Base-by-base conservation (phyloP, 1,140 invertebrate species). In the Melipona quadrifasciata region DNA sequence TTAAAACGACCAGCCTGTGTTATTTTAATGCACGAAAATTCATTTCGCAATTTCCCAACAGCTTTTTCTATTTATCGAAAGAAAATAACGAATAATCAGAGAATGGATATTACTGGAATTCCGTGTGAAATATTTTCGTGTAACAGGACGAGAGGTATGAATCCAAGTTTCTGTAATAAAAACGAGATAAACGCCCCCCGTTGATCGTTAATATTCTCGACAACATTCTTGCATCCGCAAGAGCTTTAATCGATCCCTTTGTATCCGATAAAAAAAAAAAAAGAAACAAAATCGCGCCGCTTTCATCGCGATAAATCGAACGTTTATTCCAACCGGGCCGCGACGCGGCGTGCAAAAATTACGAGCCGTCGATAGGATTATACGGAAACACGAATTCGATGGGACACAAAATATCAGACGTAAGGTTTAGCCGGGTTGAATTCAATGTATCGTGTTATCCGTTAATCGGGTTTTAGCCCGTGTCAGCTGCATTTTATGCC, bases 401-500 rank as follows among this genome's bases (percentile, higher is more conserved):
- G 47, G 76, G 58, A 65, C 47, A 51, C 58, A 65, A 78, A 78
- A 78, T 78, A 78, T 78, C 76, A 78, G 76, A 78, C 61, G 76
- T 78, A 78, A 78, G 76, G 76, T 78, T 65, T 65, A 78, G 39
- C 76, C 24, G 39, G 58, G 76, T 24, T 39, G 39, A 53, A 78
- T 78, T 78, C 76, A 78, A 78, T 78, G 61, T 51, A 47, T 65
- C 76, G 58, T 51, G 76, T 78, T 78, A 65, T 78, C 76, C 76
- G 39, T 21, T 78, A 78, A 78, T 65, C 76, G 76, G 76, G 58
- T 65, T 78, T 78, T 78, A 65, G 39, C 76, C 39, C 16, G n/a
- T 65, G 76, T 78, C 76, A 61, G n/a, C 39, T 78, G 27, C 27
- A 78, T 78, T 51, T 78, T 75, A 58, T 21, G 73, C 17, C 24